Evolutionary conservation across 2,888 invertebrate genomes (phyloP).

Genomic region (Hydriomena furcata): DNA sequence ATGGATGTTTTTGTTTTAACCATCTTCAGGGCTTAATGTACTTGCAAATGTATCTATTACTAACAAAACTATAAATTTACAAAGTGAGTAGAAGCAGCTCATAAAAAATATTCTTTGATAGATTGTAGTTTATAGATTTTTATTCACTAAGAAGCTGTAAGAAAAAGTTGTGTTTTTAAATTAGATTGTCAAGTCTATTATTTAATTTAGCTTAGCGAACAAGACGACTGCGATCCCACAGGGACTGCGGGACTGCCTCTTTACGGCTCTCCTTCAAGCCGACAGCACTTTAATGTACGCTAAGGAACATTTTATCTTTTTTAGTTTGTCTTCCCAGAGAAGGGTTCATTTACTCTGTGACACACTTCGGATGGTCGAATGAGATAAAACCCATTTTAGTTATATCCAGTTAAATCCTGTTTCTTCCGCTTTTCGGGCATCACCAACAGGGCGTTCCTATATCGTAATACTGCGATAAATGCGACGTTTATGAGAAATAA

Average conservation of each 20-base stretch:
- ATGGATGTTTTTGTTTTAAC: too few relatives aligned
- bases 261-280: constrained; percentile 69
- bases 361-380: constrained; percentile 70
- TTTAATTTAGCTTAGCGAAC: constrained; percentile 66
- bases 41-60: too few relatives aligned
- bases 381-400: constrained; percentile 64
- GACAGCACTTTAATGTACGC: constrained; percentile 76
- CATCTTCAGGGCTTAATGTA: too few relatives aligned
- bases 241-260: constrained; percentile 62
- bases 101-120: too few relatives aligned
- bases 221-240: constrained; percentile 54
- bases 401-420: constrained; percentile 57
- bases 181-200: constrained; percentile 56
- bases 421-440: constrained; percentile 51
- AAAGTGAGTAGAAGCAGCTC: too few relatives aligned
- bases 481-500: constrained; percentile 54
- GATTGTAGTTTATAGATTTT: too few relatives aligned
- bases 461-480: constrained; percentile 32
- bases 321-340: constrained; percentile 72
- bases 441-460: not conserved
- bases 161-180: constrained; percentile 12
- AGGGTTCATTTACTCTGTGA: constrained; percentile 76
- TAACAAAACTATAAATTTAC: too few relatives aligned
- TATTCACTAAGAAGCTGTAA: not conserved
- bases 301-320: constrained; percentile 80